A percentile compares a stretch with the other conserved stretches of the same genome.
These are phyloP conservation scores for Deladenus siricidicola DNA, from an alignment of 2,888 invertebrate genomes.

Conservation along the genomic window DNA sequence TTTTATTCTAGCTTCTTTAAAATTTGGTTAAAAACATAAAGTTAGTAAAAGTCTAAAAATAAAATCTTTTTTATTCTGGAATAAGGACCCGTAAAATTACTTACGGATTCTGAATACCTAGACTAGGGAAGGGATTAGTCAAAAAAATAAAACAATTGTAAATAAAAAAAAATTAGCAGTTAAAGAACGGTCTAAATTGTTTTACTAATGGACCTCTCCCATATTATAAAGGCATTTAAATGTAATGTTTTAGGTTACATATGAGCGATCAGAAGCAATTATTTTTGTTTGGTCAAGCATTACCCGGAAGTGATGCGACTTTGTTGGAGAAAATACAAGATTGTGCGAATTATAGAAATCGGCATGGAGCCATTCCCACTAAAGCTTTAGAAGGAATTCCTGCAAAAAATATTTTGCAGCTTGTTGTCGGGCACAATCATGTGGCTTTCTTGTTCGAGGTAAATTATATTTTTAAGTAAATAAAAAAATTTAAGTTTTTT, in stretches of 20 bases:
- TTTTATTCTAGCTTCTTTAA: too few species aligned
- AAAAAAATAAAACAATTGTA: too few species aligned
- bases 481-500: not conserved
- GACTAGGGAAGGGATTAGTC: too few species aligned
- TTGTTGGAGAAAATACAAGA: slow-evolving; percentile 30
- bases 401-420: slow-evolving; percentile 30
- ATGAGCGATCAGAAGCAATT: slow-evolving; percentile 30
- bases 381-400: slow-evolving; percentile 19
- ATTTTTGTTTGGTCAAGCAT: slow-evolving; percentile 30
- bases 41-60: too few species aligned
- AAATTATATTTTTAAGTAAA: slow-evolving; percentile 5
- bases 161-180: too few species aligned
- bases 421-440: slow-evolving; percentile 37
- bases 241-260: slow-evolving; percentile 1
- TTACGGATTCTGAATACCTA: too few species aligned
- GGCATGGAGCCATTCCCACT: slow-evolving; percentile 16
- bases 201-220: too few species aligned
- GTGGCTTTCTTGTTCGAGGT: slow-evolving; percentile 37
- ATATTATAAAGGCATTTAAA: too few species aligned
- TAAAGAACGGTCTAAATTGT: too few species aligned
- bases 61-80: too few species aligned
- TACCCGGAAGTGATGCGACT: slow-evolving; percentile 28
- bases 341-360: slow-evolving; percentile 27
- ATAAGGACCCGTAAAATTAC: too few species aligned
- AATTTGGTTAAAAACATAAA: too few species aligned